Conservation (phyloP, 2,888 invertebrate genomes). For the Vanessa cardui region DNA sequence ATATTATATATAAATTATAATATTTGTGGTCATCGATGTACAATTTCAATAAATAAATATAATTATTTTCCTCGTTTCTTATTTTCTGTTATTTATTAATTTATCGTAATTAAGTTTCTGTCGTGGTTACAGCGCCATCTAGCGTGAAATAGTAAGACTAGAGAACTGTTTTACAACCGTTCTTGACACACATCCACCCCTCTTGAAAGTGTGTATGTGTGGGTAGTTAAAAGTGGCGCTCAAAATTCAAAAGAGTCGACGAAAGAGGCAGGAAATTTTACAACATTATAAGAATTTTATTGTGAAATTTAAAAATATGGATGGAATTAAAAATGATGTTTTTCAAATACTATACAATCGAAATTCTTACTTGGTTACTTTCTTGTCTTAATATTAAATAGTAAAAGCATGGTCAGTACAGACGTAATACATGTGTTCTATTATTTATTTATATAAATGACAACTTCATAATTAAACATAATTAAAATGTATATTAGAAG, state of each 20-base stretch:
- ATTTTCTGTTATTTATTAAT: too few relatives aligned
- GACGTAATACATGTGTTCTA: too few relatives aligned
- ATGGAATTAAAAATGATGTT: neutral
- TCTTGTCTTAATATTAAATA: too few relatives aligned
- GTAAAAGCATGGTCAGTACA: too few relatives aligned
- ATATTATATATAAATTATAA: neutral
- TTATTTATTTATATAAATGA: too few relatives aligned
- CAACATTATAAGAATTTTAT: conserved; percentile 35
- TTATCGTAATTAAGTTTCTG: neutral
- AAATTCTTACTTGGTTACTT: too few relatives aligned
- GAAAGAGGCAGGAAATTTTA: conserved; percentile 34
- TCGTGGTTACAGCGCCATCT: conserved; percentile 36
- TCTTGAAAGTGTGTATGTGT: conserved; percentile 53
- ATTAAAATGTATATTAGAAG: too few relatives aligned
- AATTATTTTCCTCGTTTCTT: too few relatives aligned
- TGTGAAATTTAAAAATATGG: conserved; percentile 31
- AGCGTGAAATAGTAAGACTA: conserved; percentile 35
- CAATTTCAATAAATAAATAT: too few relatives aligned
- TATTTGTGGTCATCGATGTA: too few relatives aligned
- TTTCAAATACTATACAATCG: too few relatives aligned
- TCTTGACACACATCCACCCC: conserved; percentile 43
- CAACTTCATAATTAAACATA: too few relatives aligned
- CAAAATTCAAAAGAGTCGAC: conserved; percentile 54
- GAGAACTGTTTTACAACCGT: conserved; percentile 58
- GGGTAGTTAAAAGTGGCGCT: conserved; percentile 57